Conservation (phyloP, 2,113 vertebrate species). For the Astatotilapia flaviijosephi region DNA sequence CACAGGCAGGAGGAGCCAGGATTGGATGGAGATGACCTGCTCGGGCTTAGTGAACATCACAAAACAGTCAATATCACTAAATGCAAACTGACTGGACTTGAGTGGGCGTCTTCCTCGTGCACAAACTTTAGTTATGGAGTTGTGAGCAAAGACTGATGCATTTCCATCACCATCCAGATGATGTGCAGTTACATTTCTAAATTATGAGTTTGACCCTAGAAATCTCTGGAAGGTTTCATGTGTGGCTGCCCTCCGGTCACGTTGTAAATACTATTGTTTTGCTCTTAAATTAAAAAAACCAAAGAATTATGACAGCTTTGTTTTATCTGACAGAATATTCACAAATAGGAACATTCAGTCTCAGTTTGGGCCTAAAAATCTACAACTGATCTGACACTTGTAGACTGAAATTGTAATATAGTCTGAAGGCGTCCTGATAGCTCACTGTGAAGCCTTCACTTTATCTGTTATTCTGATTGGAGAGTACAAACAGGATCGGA, state of each 20-base stretch:
- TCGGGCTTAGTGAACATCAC: not conserved
- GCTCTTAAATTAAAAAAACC: not conserved
- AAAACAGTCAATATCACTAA: not conserved
- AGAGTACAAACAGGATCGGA: not conserved
- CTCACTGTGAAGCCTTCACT: not conserved
- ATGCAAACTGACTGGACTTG: not conserved
- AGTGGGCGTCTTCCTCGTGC: not conserved
- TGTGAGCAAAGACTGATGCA: not conserved
- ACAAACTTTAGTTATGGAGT: not conserved
- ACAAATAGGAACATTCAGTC: not conserved
- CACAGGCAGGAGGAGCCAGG: not conserved
- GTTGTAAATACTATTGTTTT: not conserved
- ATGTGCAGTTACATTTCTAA: not conserved
- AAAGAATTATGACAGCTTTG: fast-evolving
- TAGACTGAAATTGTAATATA: not conserved
- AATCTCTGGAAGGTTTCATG: not conserved
- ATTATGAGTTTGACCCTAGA: not conserved
- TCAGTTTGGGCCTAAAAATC: not conserved
- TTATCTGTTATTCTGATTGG: not conserved
- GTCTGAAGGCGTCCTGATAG: fast-evolving
- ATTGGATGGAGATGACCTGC: not conserved
- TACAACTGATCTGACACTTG: not conserved
- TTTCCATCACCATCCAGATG: not conserved
- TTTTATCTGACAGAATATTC: not conserved
- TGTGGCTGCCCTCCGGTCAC: not conserved